Conservation (phyloP, 2,888 invertebrate species). For the Dyspetes luteomarginatus region DNA sequence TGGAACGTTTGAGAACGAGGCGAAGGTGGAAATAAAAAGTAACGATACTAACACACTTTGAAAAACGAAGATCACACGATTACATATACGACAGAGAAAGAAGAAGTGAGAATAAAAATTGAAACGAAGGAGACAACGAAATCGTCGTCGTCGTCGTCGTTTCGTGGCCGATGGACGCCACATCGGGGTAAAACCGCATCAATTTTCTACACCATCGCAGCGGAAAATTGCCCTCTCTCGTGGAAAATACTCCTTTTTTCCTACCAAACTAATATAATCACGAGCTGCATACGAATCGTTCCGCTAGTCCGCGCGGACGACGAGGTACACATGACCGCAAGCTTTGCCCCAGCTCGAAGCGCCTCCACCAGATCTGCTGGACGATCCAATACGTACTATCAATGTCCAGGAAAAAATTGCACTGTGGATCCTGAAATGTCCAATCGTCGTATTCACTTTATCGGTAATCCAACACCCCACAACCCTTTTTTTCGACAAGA, state of each 20-base stretch:
- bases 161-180: constrained; percentile 43
- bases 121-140: constrained; percentile 57
- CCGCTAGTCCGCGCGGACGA: constrained; percentile 1
- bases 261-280: constrained; percentile 46
- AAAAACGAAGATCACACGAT: constrained; percentile 19
- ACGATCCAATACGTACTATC: background rate
- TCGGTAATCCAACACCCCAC: background rate
- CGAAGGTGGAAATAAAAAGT: constrained; percentile 31
- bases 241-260: constrained; percentile 43
- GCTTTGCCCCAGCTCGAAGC: background rate
- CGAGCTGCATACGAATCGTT: constrained; percentile 61
- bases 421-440: background rate
- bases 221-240: constrained; percentile 74
- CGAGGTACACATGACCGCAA: background rate
- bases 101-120: constrained; percentile 15
- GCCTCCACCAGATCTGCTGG: background rate
- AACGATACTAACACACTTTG: constrained; percentile 17
- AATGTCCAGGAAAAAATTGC: background rate
- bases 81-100: constrained; percentile 8
- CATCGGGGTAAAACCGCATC: constrained; percentile 63
- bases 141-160: constrained; percentile 36
- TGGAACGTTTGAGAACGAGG: background rate
- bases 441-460: background rate
- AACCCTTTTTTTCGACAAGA: background rate
- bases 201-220: constrained; percentile 76